Evolutionary conservation across 2,113 vertebrate species (phyloP).

Genomic region (Xyrauchen texanus): DNA sequence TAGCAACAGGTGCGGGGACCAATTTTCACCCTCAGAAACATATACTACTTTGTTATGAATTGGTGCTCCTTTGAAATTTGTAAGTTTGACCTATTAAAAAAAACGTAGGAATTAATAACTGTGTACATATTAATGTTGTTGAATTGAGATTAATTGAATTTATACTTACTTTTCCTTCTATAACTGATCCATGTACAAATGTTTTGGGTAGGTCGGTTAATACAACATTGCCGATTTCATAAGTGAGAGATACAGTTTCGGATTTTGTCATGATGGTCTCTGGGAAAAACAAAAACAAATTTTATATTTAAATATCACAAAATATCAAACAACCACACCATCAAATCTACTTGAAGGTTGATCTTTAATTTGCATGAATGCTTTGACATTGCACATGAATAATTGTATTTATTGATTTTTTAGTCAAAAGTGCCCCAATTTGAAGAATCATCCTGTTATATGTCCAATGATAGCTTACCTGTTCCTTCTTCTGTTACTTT

Average conservation of each 20-base stretch:
- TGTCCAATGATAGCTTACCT: slow-evolving; percentile 47
- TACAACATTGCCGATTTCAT: slow-evolving; percentile 58
- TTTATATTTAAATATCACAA: no score
- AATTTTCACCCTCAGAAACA: no score
- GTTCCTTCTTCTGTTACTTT: slow-evolving; percentile 67
- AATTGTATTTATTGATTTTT: not conserved
- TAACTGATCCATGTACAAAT: slow-evolving; percentile 49
- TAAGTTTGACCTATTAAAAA: no score
- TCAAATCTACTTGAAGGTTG: no score
- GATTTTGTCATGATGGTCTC: slow-evolving; percentile 22
- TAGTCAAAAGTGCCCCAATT: not conserved
- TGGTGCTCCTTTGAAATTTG: no score
- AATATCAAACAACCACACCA: no score
- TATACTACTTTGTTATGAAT: no score
- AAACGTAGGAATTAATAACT: no score
- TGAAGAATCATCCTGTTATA: not conserved
- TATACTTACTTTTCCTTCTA: slow-evolving; percentile 66
- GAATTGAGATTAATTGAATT: not conserved
- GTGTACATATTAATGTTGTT: not conserved
- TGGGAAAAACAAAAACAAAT: not conserved
- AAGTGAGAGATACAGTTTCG: not conserved
- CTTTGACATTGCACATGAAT: no score
- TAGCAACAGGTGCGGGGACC: no score
- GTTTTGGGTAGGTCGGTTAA: slow-evolving; percentile 61
- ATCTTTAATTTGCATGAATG: no score